Base-by-base conservation (phyloP, 2,113 vertebrate species). In the Zapus hudsonius region DNA sequence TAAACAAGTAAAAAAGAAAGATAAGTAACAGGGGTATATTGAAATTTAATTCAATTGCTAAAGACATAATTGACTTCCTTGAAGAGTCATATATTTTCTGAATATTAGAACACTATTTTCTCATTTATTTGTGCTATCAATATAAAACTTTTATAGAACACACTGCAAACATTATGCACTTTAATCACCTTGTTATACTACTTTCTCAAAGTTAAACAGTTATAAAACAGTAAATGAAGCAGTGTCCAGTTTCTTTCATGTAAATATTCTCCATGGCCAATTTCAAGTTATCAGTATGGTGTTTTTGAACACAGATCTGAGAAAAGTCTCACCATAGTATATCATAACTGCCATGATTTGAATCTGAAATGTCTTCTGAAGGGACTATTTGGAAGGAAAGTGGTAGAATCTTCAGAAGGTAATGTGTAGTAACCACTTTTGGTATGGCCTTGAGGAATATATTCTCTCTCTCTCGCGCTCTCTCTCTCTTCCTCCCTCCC, bases 141-240 rank as follows among this genome's bases (percentile, higher is more conserved):
- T 66, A 75, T 36, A 74, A 89, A 57, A 57, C 17, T 29, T 87
- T 52, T 31, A 86, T 13, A 87, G 23, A 47, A 72, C 23, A 36
- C 23, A 72, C 15, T 94, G 78, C 64, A 69, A 74, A 16, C 74
- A 84, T 86, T 67, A 82, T 88, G 16, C 42, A 42, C 22, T 74
- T 79, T 83, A 67, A 40, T 66, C 89, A 16, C 6, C 33, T 87
- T 87, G 93, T 69, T 40, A 63, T 16, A 57, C 57, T 36, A 90
- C 63, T 70, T 87, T 12, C 66, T 91, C 75, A 90, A 82, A 42
- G 78, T 63, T 76, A 88, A 8, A 73, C 33, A 87, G 36, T 64
- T 23, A 94, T 66, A 80, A 63, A 74, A 90, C 23, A 93, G 70
- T 66, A 75, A 63, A 75, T 3, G 36, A 91, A 90, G 17, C 31